Percentiles rank a stretch among this genome's conserved stretches.
Conservation (phyloP, 2,888 invertebrate genomes). For the Chrysolina haemoptera region DNA sequence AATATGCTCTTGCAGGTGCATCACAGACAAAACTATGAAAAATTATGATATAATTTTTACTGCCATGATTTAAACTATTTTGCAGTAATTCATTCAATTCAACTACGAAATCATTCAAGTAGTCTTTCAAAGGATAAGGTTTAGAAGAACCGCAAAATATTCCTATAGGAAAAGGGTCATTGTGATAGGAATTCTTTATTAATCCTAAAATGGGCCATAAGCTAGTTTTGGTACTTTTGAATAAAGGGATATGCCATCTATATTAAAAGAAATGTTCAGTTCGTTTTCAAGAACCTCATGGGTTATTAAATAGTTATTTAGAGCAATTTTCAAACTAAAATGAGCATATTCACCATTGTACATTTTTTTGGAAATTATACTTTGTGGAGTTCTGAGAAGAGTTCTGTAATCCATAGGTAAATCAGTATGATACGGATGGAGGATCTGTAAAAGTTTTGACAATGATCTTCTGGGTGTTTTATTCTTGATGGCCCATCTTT, state of each 20-base stretch:
- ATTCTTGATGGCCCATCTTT: slow-evolving; percentile 11
- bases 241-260: slow-evolving; percentile 33
- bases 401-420: slow-evolving; percentile 9
- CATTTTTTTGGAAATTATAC: not conserved
- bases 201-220: slow-evolving; percentile 35
- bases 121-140: too few species aligned
- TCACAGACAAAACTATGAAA: too few species aligned
- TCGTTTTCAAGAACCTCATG: not conserved
- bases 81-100: too few species aligned
- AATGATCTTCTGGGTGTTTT: slow-evolving; percentile 7
- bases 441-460: slow-evolving; percentile 8
- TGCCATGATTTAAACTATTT: too few species aligned
- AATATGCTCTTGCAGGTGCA: too few species aligned
- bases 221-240: slow-evolving; percentile 17
- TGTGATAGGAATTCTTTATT: slow-evolving; percentile 21
- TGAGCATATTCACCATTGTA: not conserved
- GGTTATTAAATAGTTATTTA: not conserved
- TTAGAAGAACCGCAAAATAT: too few species aligned
- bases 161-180: too few species aligned
- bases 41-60: too few species aligned
- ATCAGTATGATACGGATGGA: not conserved
- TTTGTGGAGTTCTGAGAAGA: not conserved
- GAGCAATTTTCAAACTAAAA: not conserved
- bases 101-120: too few species aligned
- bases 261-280: slow-evolving; percentile 21